These are phyloP conservation scores for Hermaeophaga mercurialis DNA, from an alignment of 2,888 invertebrate species.

Conservation along the genomic window DNA sequence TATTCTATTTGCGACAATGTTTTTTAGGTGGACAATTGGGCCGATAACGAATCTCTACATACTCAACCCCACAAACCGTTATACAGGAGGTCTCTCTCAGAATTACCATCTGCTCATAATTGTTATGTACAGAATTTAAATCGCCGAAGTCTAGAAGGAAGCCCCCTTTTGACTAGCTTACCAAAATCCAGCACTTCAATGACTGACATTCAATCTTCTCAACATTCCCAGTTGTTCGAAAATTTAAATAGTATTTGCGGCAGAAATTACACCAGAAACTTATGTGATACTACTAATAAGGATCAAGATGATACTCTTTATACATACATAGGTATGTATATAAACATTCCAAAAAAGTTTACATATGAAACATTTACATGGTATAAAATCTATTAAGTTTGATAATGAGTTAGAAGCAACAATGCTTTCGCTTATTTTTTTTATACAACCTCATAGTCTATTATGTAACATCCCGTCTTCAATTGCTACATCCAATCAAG, in stretches of 20 bases:
- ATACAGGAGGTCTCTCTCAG: constrained; percentile 60
- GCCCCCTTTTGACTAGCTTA: constrained; percentile 47
- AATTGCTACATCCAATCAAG: no score
- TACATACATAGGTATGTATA: constrained; percentile 52
- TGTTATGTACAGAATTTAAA: constrained; percentile 50
- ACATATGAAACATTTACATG: no score
- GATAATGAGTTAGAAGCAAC: no score
- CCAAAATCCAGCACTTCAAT: constrained; percentile 56
- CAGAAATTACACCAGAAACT: constrained; percentile 48
- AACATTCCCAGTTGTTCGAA: constrained; percentile 40
- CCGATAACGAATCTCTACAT: constrained; percentile 55
- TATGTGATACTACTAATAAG: constrained; percentile 40
- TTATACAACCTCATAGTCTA: no score
- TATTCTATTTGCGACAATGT: no score
- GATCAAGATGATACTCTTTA: constrained; percentile 46
- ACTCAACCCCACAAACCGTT: constrained; percentile 55
- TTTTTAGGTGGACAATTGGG: constrained; percentile 57
- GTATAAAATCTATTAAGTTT: no score
- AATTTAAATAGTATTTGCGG: constrained; percentile 41
- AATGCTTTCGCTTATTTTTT: no score
- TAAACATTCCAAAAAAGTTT: no score
- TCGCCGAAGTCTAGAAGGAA: constrained; percentile 54
- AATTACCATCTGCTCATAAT: constrained; percentile 53
- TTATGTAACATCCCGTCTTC: no score
- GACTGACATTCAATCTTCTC: constrained; percentile 55